Evolutionary conservation across 2,113 vertebrate genomes (phyloP).

Genomic region (human (Homo sapiens)): DNA sequence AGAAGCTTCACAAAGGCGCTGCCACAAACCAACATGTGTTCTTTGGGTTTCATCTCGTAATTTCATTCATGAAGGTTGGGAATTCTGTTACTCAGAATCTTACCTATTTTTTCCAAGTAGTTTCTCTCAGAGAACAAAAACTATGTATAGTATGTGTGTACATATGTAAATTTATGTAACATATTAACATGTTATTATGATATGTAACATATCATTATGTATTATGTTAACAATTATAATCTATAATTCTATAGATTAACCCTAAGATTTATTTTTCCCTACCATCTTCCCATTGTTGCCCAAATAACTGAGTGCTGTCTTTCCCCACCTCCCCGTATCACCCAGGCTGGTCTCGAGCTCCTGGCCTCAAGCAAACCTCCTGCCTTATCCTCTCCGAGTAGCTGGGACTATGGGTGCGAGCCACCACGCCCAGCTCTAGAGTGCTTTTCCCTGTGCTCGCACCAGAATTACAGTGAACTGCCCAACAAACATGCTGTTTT

Average conservation of each 20-base stretch:
- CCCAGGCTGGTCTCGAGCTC: too few species aligned
- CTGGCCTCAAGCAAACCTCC: too few species aligned
- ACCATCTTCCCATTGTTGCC: not conserved
- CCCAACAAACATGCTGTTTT: not conserved
- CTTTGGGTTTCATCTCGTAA: not conserved
- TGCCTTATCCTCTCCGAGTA: too few species aligned
- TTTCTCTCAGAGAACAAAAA: not conserved
- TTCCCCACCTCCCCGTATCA: too few species aligned
- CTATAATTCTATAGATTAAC: not conserved
- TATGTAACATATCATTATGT: not conserved
- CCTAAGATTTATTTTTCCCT: not conserved
- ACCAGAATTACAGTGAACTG: too few species aligned
- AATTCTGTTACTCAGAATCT: not conserved
- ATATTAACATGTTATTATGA: too few species aligned
- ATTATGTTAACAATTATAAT: too few species aligned
- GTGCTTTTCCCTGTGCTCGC: not conserved
- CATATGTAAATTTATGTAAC: accelerated
- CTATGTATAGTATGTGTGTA: accelerated
- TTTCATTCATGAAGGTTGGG: not conserved
- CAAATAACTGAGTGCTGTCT: not conserved
- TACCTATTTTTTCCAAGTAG: not conserved
- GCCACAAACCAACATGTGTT: accelerated
- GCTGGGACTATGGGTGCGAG: too few species aligned
- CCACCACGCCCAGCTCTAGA: too few species aligned
- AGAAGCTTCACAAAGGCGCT: not conserved